A percentile compares a stretch with the other conserved stretches of the same genome.
Conservation (phyloP, 2,797 vertebrate species). For the Falco cherrug region DNA sequence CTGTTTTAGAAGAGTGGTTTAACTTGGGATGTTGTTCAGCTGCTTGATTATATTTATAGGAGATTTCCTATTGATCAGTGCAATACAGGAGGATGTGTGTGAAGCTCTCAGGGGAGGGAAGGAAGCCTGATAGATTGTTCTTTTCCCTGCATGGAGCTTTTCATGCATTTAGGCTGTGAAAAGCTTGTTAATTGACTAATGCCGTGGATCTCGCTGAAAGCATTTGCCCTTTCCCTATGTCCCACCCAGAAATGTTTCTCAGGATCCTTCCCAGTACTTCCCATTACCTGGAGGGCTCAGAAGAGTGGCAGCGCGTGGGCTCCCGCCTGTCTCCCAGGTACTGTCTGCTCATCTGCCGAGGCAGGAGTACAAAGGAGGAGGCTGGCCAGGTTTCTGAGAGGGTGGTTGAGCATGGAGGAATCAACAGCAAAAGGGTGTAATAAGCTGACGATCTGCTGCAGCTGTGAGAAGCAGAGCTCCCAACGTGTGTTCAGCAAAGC, state of each 20-base stretch:
- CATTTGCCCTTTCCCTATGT: not conserved
- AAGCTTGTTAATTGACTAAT: not conserved
- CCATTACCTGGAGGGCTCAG: not conserved
- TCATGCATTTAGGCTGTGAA: not conserved
- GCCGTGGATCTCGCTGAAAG: not conserved
- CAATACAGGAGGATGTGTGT: rapidly evolving
- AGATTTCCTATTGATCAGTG: not conserved
- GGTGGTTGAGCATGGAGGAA: not conserved
- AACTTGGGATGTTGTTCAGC: not conserved
- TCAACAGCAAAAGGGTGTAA: not conserved
- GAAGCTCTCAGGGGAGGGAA: not conserved
- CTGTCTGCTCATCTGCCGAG: not conserved
- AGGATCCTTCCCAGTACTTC: not conserved
- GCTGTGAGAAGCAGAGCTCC: not conserved
- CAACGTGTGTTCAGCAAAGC: rapidly evolving
- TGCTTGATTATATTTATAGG: not conserved
- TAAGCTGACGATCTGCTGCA: not conserved
- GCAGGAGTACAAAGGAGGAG: constrained; percentile 9
- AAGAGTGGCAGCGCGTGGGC: not conserved
- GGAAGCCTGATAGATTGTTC: not conserved
- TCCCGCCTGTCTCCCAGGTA: not conserved
- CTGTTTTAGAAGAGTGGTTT: not conserved
- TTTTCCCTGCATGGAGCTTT: not conserved
- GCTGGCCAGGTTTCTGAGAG: not conserved
- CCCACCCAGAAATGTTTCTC: not conserved